Conservation (phyloP, 2,113 vertebrate genomes). For the Cryptomyrus ogoouensis region DNA sequence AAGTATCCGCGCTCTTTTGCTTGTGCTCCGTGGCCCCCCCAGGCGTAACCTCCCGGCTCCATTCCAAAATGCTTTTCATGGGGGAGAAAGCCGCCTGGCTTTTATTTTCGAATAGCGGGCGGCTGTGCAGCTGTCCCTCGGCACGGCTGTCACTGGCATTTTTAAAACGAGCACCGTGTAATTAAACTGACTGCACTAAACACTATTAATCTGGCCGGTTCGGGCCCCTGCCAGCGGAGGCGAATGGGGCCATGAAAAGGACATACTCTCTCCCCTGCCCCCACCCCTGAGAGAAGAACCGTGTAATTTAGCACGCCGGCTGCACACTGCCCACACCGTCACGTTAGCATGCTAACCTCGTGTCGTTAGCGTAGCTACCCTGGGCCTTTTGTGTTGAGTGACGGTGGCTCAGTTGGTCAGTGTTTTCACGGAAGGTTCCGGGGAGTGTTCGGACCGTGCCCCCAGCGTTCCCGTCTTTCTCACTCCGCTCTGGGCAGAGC, state of each 20-base stretch:
- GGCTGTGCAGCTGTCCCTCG: background rate
- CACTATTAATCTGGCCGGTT: conserved; percentile 10
- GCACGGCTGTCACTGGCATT: background rate
- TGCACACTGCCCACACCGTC: background rate
- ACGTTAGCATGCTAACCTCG: background rate
- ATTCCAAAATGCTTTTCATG: background rate
- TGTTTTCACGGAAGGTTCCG: background rate
- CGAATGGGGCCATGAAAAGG: background rate
- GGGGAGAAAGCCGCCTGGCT: background rate
- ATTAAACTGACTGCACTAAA: conserved; percentile 25
- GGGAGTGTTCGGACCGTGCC: background rate
- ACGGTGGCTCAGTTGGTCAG: background rate
- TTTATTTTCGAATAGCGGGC: background rate
- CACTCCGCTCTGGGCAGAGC: background rate
- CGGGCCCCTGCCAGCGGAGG: background rate
- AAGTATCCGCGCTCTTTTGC: background rate
- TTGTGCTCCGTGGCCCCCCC: background rate
- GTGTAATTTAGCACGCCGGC: background rate
- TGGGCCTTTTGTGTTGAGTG: no score
- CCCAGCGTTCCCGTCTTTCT: no score
- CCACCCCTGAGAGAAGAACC: background rate
- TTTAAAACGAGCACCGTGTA: conserved; percentile 16
- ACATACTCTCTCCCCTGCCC: conserved; percentile 2
- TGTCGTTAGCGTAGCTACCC: background rate
- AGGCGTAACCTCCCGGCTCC: background rate